Conservation (phyloP, 1,140 invertebrate genomes). For the Drosophila nasuta region DNA sequence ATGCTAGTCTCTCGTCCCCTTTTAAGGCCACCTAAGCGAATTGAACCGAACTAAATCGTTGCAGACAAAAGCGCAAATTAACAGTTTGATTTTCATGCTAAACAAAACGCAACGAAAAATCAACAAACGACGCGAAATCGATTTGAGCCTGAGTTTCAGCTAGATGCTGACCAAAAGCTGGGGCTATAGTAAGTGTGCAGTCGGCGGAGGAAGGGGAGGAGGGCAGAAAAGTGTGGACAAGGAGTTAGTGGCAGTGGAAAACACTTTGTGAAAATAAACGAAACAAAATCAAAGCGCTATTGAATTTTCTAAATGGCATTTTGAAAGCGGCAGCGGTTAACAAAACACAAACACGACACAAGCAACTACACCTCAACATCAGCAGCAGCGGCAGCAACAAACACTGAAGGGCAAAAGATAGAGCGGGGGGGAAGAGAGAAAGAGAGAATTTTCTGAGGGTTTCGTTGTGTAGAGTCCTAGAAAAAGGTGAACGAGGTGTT, state of each 20-base stretch:
- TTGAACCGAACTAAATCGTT: conserved; percentile 37
- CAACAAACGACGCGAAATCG: conserved; percentile 77
- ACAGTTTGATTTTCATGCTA: conserved; percentile 79
- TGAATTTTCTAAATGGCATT: conserved; percentile 81
- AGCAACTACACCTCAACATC: not conserved
- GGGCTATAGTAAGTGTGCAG: not conserved
- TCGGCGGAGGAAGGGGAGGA: not conserved
- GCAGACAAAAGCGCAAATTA: conserved; percentile 82
- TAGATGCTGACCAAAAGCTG: conserved; percentile 21
- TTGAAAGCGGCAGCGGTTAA: conserved; percentile 63
- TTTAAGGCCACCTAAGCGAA: conserved; percentile 22
- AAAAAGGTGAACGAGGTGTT: conserved; percentile 77
- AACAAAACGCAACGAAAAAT: conserved; percentile 81
- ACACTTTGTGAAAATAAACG: conserved; percentile 80
- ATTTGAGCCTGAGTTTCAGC: conserved; percentile 51
- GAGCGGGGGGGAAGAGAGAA: not conserved
- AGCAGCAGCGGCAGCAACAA: conserved; percentile 9
- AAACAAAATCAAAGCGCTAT: conserved; percentile 81
- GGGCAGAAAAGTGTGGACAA: not conserved
- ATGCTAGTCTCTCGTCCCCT: not conserved
- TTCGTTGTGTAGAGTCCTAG: conserved; percentile 49
- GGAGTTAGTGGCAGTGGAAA: conserved; percentile 39
- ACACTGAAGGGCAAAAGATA: conserved; percentile 11
- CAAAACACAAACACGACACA: conserved; percentile 42
- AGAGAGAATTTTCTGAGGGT: conserved; percentile 30